Evolutionary conservation across 2,888 invertebrate species (phyloP), one percentile per base, ranked within the genome.

Genomic region (Melieria omissa): DNA sequence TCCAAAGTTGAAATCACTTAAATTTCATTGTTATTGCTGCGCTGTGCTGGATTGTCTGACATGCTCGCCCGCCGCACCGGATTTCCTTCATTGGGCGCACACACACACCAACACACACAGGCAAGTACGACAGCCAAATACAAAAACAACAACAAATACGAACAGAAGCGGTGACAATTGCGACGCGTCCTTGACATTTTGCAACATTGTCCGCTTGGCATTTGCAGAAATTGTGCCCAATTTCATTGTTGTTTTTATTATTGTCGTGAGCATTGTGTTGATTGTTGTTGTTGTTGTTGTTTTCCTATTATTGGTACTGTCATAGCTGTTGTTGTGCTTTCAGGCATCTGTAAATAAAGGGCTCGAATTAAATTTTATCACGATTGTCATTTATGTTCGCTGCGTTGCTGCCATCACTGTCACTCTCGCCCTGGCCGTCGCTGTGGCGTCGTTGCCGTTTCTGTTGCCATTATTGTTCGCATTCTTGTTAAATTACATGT

Each of bases 401-500:
- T 29, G 29, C 29, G 29, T 29, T 2, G 29, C 2, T 29, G 29
- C 29, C 29, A 29, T 29, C 29, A 29, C 29, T 29, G 29, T 29
- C 29, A 2, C 16, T 2, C 1, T 16, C 16, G 16, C 16, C 2
- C 1, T 16, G 1, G 16, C 16, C 2, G 42, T 44, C 12, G 9
- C 3, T 14, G 42, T 60, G 42, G n/a, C 12, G 14, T 9, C n/a
- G 41, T 58, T 46, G 60, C 8, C 41, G 49, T 41, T 14, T 7
- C 29, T 29, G 29, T 29, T 57, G 16, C 47, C 60, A 58, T 49
- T 60, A 49, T 67, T 29, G 42, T 67, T 60, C 47, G 42, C 60
- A 49, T 60, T 67, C 49, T 60, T 67, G 67, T 67, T 60, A 67
- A 67, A 67, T 67, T 60, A 67, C 49, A 60, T 67, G 58, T 67